Evolutionary conservation across 2,888 invertebrate genomes (phyloP).

Genomic region (Stenodema calcarata): DNA sequence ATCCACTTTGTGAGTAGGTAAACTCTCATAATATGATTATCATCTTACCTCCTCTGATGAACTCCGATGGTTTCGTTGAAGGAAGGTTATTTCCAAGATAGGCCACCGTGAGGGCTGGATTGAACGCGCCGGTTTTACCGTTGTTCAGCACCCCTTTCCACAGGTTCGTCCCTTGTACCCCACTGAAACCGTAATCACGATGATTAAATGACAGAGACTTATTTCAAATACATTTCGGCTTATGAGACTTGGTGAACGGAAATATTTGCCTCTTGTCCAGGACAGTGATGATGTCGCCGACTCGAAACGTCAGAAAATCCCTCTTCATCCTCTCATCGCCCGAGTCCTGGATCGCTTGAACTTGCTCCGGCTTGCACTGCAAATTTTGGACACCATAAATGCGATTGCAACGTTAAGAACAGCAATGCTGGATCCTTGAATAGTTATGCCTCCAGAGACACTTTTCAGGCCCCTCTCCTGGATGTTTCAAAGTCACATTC

Average conservation of each 20-base stretch:
- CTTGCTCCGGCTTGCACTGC: constrained; percentile 86
- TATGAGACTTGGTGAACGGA: no score
- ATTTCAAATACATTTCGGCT: not conserved
- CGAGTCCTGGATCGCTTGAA: constrained; percentile 77
- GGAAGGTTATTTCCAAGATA: constrained; percentile 81
- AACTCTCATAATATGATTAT: no score
- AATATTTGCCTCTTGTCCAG: constrained; percentile 70
- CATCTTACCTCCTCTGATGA: constrained; percentile 61
- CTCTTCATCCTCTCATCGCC: constrained; percentile 65
- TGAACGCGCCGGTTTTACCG: constrained; percentile 92
- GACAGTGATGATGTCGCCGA: constrained; percentile 91
- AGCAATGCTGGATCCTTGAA: no score
- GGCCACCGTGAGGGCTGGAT: constrained; percentile 87
- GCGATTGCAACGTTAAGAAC: no score
- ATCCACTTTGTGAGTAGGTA: no score
- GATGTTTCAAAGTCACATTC: no score
- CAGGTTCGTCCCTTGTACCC: constrained; percentile 66
- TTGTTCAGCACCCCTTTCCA: constrained; percentile 92
- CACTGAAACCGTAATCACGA: constrained; percentile 60
- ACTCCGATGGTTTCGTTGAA: constrained; percentile 65
- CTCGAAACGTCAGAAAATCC: constrained; percentile 81
- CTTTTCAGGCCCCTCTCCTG: no score
- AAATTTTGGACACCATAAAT: constrained; percentile 50
- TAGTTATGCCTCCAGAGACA: no score
- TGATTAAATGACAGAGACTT: not conserved